These are phyloP conservation scores for Paragorgia papillata DNA, from an alignment of 92 coral and sea anemone genomes.

Conservation along the genomic window DNA sequence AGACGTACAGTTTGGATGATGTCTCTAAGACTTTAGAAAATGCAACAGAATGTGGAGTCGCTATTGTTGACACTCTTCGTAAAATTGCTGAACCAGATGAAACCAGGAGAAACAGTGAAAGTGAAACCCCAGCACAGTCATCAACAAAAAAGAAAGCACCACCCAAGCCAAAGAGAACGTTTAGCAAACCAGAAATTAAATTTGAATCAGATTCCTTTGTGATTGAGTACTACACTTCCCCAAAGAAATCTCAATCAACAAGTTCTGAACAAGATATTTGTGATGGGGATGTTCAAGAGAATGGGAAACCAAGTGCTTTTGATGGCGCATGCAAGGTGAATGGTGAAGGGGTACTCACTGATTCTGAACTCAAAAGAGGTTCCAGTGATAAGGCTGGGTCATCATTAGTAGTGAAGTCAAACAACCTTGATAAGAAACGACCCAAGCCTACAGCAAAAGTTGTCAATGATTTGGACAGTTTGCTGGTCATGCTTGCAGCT, in stretches of 20 bases:
- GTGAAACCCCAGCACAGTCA: background rate
- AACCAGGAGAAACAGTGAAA: background rate
- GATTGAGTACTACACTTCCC: slow-evolving; percentile 58
- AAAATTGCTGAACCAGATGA: slow-evolving; percentile 58
- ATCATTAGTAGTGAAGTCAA: background rate
- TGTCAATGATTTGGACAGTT: slow-evolving; percentile 26
- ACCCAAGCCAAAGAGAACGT: slow-evolving; percentile 40
- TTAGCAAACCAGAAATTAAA: slow-evolving; percentile 53
- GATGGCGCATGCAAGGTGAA: background rate
- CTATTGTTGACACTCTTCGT: slow-evolving; percentile 70
- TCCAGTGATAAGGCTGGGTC: background rate
- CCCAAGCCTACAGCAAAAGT: background rate
- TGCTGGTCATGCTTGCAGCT: slow-evolving; percentile 18
- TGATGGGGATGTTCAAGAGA: background rate
- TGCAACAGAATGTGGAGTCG: slow-evolving; percentile 67
- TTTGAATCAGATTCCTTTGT: slow-evolving; percentile 63
- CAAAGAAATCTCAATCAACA: slow-evolving; percentile 8
- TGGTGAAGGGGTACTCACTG: background rate
- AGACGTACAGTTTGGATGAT: slow-evolving; percentile 74
- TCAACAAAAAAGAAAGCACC: slow-evolving; percentile 29
- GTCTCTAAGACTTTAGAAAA: slow-evolving; percentile 64
- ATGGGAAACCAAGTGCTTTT: background rate
- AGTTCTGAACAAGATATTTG: background rate
- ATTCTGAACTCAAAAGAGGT: background rate
- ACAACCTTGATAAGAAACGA: too few species aligned